Evolutionary conservation across 2,888 invertebrate genomes (phyloP), one percentile per base, ranked within the genome.

Genomic region (Saturnia japonica): DNA sequence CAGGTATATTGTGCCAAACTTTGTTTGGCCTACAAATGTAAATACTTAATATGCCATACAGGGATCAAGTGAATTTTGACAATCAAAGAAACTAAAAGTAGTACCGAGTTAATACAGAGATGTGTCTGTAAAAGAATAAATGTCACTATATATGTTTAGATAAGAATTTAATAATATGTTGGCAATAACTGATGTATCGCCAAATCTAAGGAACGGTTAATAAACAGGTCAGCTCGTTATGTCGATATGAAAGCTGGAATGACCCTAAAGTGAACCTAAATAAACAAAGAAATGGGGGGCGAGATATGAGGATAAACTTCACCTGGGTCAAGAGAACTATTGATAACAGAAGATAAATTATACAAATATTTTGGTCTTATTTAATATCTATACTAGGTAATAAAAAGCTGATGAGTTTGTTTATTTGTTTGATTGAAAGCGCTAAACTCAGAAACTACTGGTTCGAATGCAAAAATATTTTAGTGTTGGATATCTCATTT

Each of bases 1-100:
- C 28, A 68, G n/a, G 51, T 64, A 64, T 40, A 64, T 64, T 11
- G 34, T 64, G 64, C 40, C 64, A 64, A 64, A 34, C 64, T 1
- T n/a, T 40, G n/a, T 19, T 64, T 64, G 64, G 40, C 64, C 64
- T 64, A 40, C 64, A 40, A 40, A 64, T 64, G 11, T 40, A n/a
- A 64, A 64, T 64, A n/a, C 64, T n/a, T n/a, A n/a, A 19, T 64
- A 64, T 40, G n/a, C 34, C n/a, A 16, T 14, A 40, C 40, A 40
- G 40, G 40, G 64, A n/a, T n/a, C 64, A 40, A 64, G 40, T 19
- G 40, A 40, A 19, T 64, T 40, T 64, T 64, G 64, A 19, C 64
- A 40, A n/a, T 34, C 40, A 64, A n/a, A 1, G 40, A 64, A 64
- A 64, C 64, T 40, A 64, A 40, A 64, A 40, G 64, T n/a, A 40